Conservation (phyloP, 2,888 invertebrate genomes). For the Xylota sylvarum region DNA sequence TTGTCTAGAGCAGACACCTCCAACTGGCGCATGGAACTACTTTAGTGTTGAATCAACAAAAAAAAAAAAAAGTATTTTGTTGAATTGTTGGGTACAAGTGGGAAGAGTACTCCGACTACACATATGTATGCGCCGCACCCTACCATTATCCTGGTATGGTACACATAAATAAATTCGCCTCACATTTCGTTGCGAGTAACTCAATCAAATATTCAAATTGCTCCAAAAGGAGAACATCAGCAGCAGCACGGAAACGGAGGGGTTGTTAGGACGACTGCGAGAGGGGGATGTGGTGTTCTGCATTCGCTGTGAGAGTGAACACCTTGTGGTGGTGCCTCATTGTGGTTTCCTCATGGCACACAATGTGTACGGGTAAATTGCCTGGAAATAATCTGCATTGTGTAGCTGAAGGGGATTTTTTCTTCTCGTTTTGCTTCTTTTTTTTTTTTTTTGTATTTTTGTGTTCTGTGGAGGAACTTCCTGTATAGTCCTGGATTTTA, state of each 20-base stretch:
- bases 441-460: constrained; percentile 31
- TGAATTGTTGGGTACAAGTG: not conserved
- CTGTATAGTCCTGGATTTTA: constrained; percentile 35
- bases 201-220: constrained; percentile 77
- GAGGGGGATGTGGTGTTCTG: not conserved
- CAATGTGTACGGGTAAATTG: constrained; percentile 72
- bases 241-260: constrained; percentile 22
- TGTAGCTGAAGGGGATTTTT: constrained; percentile 47
- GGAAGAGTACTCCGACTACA: not conserved
- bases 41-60: constrained; percentile 36
- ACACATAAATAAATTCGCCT: constrained; percentile 70
- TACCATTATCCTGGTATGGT: constrained; percentile 52
- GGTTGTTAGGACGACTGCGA: not conserved
- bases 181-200: constrained; percentile 72
- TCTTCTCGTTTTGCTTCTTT: not conserved
- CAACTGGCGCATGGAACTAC: constrained; percentile 32
- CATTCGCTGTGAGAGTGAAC: constrained; percentile 26
- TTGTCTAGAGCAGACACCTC: constrained; percentile 61
- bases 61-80: constrained; percentile 22
- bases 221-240: constrained; percentile 56
- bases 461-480: constrained; percentile 31
- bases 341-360: constrained; percentile 64
- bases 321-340: constrained; percentile 52
- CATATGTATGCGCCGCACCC: not conserved
- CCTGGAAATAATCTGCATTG: constrained; percentile 77